Conservation (phyloP, 2,888 invertebrate species). For the Formica aserva region DNA sequence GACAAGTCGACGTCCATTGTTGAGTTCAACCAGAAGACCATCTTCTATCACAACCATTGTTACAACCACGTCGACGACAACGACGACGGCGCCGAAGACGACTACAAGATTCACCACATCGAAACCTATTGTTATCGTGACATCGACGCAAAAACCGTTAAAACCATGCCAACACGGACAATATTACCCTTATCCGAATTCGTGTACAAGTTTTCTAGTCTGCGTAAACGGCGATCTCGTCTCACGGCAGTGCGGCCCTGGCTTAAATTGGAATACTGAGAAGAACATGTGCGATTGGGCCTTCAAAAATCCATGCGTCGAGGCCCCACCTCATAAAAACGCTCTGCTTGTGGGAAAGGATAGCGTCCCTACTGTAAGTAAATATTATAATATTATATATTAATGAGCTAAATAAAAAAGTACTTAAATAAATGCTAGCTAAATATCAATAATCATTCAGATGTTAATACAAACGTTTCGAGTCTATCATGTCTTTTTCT, state of each 20-base stretch:
- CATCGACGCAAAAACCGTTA: slow-evolving; percentile 67
- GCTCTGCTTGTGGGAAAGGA: slow-evolving; percentile 58
- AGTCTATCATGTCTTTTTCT: background rate
- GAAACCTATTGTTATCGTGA: slow-evolving; percentile 48
- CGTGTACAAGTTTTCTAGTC: slow-evolving; percentile 91
- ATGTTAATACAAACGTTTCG: background rate
- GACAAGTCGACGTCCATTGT: background rate
- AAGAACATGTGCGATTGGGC: slow-evolving; percentile 92
- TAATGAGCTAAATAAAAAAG: background rate
- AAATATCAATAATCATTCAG: background rate
- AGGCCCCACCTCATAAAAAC: slow-evolving; percentile 63
- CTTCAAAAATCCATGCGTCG: slow-evolving; percentile 85
- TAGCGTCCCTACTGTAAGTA: slow-evolving; percentile 50
- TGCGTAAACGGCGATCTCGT: slow-evolving; percentile 92
- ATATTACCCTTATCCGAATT: slow-evolving; percentile 91
- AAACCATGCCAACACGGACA: slow-evolving; percentile 89
- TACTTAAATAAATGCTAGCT: background rate
- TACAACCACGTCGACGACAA: slow-evolving; percentile 50
- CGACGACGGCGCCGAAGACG: slow-evolving; percentile 9
- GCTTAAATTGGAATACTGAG: slow-evolving; percentile 91
- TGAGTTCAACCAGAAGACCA: slow-evolving; percentile 57
- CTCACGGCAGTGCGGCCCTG: slow-evolving; percentile 91
- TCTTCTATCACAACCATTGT: slow-evolving; percentile 35
- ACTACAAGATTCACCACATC: slow-evolving; percentile 62
- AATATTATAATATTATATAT: background rate